Evolutionary conservation across 2,797 vertebrate species (phyloP).

Genomic region (Austrolebias charrua): DNA sequence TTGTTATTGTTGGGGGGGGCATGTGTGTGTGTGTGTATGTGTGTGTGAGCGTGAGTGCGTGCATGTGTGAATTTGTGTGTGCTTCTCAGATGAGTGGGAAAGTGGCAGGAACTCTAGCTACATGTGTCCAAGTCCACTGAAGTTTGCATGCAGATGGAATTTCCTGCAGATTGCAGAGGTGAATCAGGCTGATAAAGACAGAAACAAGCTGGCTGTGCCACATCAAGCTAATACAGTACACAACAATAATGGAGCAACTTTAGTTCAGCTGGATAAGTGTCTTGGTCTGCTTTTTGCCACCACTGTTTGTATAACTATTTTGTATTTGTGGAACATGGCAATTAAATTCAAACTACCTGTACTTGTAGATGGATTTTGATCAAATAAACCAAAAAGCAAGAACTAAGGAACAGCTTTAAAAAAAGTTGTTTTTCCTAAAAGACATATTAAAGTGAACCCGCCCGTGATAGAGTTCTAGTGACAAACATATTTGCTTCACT

Average conservation of each 20-base stretch:
- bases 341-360: constrained; percentile 10
- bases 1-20: background rate
- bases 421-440: constrained; percentile 1
- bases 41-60: background rate
- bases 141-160: constrained; percentile 77
- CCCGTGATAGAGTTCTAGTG: background rate
- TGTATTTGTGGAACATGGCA: constrained; percentile 24
- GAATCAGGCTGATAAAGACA: constrained; percentile 62
- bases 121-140: constrained; percentile 65
- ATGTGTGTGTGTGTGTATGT: background rate
- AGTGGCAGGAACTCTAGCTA: constrained; percentile 68
- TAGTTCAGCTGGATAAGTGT: constrained; percentile 30
- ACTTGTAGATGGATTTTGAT: constrained; percentile 8
- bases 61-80: constrained; percentile 1
- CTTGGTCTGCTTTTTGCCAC: constrained; percentile 4
- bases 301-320: constrained; percentile 5
- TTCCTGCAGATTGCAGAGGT: constrained; percentile 80
- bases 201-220: constrained; percentile 64
- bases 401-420: background rate
- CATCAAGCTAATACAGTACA: constrained; percentile 56
- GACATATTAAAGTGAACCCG: background rate
- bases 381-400: constrained; percentile 4
- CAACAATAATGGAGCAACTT: constrained; percentile 53
- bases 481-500: constrained; percentile 16
- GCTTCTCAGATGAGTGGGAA: constrained; percentile 45